These are phyloP conservation scores for Chamaetylas fuelleborni DNA, from an alignment of 2,113 vertebrate genomes.

Conservation along the genomic window DNA sequence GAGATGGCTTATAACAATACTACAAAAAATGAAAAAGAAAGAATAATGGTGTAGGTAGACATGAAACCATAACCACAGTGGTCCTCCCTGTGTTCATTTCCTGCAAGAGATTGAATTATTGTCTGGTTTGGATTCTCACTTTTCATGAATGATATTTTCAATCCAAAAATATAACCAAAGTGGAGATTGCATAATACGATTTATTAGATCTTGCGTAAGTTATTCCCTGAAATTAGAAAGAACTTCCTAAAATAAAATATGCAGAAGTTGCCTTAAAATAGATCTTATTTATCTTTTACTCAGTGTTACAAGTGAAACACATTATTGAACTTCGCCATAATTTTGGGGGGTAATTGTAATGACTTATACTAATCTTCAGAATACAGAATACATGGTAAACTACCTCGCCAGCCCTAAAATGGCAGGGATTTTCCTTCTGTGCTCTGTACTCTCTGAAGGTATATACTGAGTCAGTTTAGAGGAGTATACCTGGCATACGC, in stretches of 20 bases:
- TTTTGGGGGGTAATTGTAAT: background rate
- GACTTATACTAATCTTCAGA: background rate
- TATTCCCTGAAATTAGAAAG: background rate
- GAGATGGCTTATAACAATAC: background rate
- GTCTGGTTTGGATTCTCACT: background rate
- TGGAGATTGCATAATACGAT: background rate
- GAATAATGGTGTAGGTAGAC: background rate
- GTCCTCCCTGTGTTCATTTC: background rate
- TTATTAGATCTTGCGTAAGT: background rate
- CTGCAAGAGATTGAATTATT: background rate
- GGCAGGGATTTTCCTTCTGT: background rate
- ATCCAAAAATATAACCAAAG: background rate
- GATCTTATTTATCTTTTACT: background rate
- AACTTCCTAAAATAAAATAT: background rate
- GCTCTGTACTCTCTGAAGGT: background rate
- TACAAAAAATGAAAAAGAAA: background rate
- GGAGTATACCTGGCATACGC: background rate
- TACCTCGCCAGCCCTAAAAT: background rate
- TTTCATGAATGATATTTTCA: background rate
- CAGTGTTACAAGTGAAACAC: background rate
- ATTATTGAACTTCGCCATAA: background rate
- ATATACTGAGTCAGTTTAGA: background rate
- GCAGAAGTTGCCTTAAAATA: background rate
- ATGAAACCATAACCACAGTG: background rate
- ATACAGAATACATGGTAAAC: background rate